A percentile compares a stretch with the other conserved stretches of the same genome.
These are phyloP conservation scores for Ranitomeya imitator DNA, from an alignment of 2,113 vertebrate genomes.

Conservation along the genomic window DNA sequence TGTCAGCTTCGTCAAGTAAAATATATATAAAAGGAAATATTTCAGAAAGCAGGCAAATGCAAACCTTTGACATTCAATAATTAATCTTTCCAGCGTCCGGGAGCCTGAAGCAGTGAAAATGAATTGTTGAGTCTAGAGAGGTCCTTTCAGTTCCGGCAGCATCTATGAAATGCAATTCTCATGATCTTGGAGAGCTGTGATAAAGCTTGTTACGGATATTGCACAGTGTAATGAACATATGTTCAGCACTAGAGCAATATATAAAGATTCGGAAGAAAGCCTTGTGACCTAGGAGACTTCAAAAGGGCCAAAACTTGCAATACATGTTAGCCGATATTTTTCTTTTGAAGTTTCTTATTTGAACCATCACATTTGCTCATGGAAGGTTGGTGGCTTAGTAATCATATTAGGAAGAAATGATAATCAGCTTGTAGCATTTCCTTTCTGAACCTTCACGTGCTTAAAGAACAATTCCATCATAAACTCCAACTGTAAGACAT, in stretches of 20 bases:
- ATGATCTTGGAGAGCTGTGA: neutral
- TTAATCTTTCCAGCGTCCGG: slow-evolving; percentile 37
- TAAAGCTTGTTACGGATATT: neutral
- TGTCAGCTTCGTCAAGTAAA: neutral
- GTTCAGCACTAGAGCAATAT: neutral
- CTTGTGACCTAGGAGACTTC: neutral
- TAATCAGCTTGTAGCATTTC: neutral
- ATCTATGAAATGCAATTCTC: slow-evolving; percentile 36
- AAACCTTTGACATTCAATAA: slow-evolving; percentile 35
- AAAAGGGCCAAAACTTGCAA: neutral
- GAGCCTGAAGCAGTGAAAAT: neutral
- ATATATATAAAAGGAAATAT: neutral
- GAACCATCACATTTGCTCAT: neutral
- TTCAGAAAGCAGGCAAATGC: slow-evolving; percentile 47
- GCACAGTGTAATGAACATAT: slow-evolving; percentile 16
- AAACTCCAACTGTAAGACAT: no score
- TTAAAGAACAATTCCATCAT: no score
- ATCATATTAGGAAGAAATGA: neutral
- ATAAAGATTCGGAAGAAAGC: neutral
- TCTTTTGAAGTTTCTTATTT: slow-evolving; percentile 7
- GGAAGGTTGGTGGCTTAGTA: neutral
- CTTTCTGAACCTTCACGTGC: no score
- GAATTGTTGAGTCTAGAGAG: slow-evolving; percentile 11
- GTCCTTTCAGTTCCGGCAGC: slow-evolving; percentile 39
- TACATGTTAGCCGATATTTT: neutral